These are phyloP conservation scores for Cyprinella venusta DNA, from an alignment of 2,797 vertebrate genomes.

Conservation along the genomic window DNA sequence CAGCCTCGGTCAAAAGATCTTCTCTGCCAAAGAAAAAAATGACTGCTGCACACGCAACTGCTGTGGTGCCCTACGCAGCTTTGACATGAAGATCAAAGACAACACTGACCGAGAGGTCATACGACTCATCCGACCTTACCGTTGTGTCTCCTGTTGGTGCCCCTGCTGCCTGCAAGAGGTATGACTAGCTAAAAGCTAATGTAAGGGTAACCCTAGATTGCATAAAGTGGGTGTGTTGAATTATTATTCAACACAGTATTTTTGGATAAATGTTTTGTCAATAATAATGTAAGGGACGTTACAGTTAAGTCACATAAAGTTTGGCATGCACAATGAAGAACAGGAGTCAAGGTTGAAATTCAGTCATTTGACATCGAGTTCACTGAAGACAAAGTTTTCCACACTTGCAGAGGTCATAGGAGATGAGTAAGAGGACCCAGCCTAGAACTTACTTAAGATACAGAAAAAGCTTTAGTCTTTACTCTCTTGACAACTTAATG, in stretches of 20 bases:
- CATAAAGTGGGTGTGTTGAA: not conserved
- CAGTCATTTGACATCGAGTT: not conserved
- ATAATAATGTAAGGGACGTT: not conserved
- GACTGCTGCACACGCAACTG: slow-evolving; percentile 89
- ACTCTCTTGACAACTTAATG: too few species aligned
- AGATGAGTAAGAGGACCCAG: not conserved
- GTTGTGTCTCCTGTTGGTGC: slow-evolving; percentile 86
- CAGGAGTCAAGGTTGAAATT: too few species aligned
- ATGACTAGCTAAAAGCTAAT: not conserved
- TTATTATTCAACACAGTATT: not conserved
- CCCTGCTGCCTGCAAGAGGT: slow-evolving; percentile 92
- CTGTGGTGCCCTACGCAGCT: slow-evolving; percentile 86
- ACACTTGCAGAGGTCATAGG: not conserved
- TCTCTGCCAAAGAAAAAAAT: slow-evolving; percentile 86
- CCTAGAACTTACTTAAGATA: too few species aligned
- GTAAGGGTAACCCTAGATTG: not conserved
- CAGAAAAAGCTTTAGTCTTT: too few species aligned
- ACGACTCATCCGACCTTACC: slow-evolving; percentile 84
- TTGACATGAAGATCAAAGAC: slow-evolving; percentile 88
- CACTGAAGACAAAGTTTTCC: not conserved
- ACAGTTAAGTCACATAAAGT: not conserved
- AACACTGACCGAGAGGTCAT: slow-evolving; percentile 83
- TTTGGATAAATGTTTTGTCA: not conserved
- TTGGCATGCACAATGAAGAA: not conserved
- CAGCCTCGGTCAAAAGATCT: slow-evolving; percentile 84